Conservation (phyloP, 1,140 invertebrate genomes). For the Sminthurides bifidus region DNA sequence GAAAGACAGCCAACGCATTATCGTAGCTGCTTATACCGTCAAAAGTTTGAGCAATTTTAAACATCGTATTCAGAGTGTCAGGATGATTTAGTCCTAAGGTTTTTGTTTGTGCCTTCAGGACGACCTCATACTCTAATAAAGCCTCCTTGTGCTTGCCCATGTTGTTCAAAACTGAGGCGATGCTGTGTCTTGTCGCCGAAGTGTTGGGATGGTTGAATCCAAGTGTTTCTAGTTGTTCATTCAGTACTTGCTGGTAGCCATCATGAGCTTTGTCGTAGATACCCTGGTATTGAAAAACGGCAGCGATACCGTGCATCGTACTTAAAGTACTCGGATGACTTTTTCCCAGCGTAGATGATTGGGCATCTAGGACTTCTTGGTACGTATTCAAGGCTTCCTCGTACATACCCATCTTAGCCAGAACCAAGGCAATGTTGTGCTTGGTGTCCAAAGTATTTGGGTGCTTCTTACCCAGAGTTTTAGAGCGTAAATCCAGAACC, state of each 20-base stretch:
- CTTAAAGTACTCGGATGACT: not conserved
- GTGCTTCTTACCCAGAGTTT: not conserved
- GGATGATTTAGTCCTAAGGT: conserved; percentile 1
- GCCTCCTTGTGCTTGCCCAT: not conserved
- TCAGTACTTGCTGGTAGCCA: not conserved
- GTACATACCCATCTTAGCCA: not conserved
- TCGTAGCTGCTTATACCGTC: not conserved
- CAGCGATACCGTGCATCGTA: not conserved
- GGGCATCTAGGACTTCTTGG: not conserved
- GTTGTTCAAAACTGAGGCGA: not conserved
- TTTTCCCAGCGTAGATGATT: not conserved
- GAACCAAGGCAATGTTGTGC: not conserved
- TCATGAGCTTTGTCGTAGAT: not conserved
- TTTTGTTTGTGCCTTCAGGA: not conserved
- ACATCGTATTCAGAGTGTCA: not conserved
- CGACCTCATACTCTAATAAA: not conserved
- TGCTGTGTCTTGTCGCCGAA: not conserved
- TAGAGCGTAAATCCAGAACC: not conserved
- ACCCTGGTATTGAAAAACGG: not conserved
- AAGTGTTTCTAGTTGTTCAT: not conserved
- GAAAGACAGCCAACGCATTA: not conserved
- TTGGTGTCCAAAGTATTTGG: not conserved
- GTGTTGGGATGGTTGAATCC: not conserved
- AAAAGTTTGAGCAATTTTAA: not conserved
- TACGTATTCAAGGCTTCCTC: not conserved